A percentile compares a stretch with the other conserved stretches of the same genome.
These are phyloP conservation scores for Allygus modestus DNA, from an alignment of 2,888 invertebrate genomes.

Conservation along the genomic window DNA sequence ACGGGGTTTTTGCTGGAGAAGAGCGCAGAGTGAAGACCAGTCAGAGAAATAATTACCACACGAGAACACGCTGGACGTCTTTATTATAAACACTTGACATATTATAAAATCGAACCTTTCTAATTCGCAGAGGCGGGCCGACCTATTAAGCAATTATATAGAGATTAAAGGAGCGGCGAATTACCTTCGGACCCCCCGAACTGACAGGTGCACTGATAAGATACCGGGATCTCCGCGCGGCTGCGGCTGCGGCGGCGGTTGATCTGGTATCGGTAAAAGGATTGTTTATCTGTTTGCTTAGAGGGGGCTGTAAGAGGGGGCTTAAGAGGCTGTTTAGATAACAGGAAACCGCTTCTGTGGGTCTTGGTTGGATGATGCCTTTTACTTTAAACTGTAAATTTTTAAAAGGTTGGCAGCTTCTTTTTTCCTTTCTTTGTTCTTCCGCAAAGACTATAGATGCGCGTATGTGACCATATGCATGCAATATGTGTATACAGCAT, in stretches of 20 bases:
- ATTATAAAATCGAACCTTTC: slow-evolving; percentile 30
- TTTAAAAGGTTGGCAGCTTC: no score
- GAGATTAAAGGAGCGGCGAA: slow-evolving; percentile 35
- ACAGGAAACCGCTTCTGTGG: background rate
- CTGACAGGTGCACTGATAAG: slow-evolving; percentile 30
- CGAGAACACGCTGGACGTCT: slow-evolving; percentile 11
- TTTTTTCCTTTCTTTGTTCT: no score
- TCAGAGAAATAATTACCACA: slow-evolving; percentile 2
- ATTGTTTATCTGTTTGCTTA: slow-evolving; percentile 13
- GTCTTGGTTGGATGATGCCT: background rate
- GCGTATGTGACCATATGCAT: no score
- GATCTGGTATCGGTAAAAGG: background rate
- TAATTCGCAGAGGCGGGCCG: slow-evolving; percentile 13
- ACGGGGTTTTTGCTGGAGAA: slow-evolving; percentile 2
- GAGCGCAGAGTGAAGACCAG: background rate
- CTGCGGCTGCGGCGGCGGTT: background rate
- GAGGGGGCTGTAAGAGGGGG: background rate
- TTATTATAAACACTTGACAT: slow-evolving; percentile 30
- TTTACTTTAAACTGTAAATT: background rate
- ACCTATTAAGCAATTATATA: slow-evolving; percentile 46
- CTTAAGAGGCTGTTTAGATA: background rate
- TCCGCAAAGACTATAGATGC: no score
- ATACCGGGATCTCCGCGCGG: background rate
- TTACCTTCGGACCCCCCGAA: background rate
- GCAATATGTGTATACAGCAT: no score